These are phyloP conservation scores for Turnix velox DNA, from an alignment of 2,113 vertebrate genomes.

Conservation along the genomic window DNA sequence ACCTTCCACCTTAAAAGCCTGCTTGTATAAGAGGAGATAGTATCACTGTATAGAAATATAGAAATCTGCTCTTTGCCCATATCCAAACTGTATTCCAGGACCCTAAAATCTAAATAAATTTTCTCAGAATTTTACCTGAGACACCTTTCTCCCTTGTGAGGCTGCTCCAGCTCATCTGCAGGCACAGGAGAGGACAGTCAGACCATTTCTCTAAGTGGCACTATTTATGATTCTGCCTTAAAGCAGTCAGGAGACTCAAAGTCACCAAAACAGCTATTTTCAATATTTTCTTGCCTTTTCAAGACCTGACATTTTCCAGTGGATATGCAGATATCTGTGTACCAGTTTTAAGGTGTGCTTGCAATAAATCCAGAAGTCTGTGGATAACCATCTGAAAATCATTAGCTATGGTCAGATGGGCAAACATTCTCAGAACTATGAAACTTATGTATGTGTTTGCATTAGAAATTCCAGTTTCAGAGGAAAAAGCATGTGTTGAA, in stretches of 20 bases:
- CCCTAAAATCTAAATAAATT: neutral
- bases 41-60: neutral
- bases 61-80: neutral
- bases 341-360: neutral
- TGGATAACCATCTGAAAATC: neutral
- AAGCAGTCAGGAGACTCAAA: neutral
- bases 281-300: neutral
- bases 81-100: neutral
- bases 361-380: neutral
- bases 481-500: neutral
- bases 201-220: neutral
- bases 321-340: neutral
- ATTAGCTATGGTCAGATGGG: neutral
- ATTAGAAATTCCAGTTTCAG: neutral
- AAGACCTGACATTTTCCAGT: neutral
- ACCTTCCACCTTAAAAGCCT: neutral
- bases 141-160: neutral
- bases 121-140: neutral
- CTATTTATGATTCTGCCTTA: neutral
- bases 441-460: neutral
- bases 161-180: neutral
- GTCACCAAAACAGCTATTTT: neutral
- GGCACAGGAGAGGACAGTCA: neutral
- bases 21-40: neutral
- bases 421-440: neutral